phyloP scores from a whole-genome alignment of 2,797 vertebrate species.

The Hemitrygon akajei region DNA sequence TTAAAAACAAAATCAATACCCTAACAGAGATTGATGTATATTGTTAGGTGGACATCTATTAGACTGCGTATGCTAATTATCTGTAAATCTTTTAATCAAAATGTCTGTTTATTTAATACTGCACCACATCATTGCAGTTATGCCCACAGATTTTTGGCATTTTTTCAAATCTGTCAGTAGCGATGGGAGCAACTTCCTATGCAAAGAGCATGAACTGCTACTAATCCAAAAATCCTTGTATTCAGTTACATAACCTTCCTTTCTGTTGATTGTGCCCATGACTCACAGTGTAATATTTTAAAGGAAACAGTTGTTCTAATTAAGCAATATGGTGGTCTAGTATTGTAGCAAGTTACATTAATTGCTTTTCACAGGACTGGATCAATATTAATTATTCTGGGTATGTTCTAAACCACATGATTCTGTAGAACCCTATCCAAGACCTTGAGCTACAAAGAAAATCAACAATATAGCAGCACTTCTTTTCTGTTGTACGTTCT shows the following conservation, averaged over 20 bases:
- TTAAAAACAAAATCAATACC: conserved; percentile 26
- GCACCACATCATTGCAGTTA: not conserved
- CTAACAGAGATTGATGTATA: not conserved
- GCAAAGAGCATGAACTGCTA: not conserved
- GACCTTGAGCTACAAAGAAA: not conserved
- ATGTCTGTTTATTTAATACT: not conserved
- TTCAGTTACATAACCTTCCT: not conserved
- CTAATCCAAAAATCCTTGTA: not conserved
- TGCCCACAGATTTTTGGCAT: not conserved
- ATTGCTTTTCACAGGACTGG: not conserved
- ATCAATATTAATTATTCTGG: not conserved
- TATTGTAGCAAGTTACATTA: not conserved
- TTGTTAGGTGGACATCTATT: not conserved
- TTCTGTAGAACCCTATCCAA: not conserved
- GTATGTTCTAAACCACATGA: not conserved
- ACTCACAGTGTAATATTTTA: not conserved
- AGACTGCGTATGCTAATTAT: not conserved
- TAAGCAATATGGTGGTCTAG: not conserved
- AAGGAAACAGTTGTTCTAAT: not conserved
- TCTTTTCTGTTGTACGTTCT: not conserved
- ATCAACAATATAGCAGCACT: not conserved
- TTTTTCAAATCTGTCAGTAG: not conserved
- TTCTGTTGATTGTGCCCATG: not conserved
- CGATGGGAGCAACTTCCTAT: not conserved
- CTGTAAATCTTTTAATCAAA: not conserved